These are phyloP conservation scores for Cyprinodon brontotheroides DNA, from an alignment of 2,113 vertebrate species.

Conservation along the genomic window DNA sequence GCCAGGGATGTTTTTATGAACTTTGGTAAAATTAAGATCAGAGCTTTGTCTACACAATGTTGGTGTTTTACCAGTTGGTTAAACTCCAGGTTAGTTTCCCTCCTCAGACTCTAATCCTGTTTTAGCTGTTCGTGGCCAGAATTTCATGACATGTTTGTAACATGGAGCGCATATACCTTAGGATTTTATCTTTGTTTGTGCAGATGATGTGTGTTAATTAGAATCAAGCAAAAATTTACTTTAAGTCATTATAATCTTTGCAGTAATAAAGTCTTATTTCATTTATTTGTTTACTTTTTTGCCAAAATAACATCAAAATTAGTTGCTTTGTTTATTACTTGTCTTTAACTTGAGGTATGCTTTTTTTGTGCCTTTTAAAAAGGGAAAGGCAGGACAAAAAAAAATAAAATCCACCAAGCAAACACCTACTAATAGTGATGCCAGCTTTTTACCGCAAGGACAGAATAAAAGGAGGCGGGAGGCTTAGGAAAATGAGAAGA, in stretches of 20 bases:
- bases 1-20: too few relatives aligned
- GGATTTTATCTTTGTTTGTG: too few relatives aligned
- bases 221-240: too few relatives aligned
- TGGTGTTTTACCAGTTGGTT: too few relatives aligned
- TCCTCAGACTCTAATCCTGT: too few relatives aligned
- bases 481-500: slow-evolving; percentile 58
- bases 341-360: slow-evolving; percentile 1
- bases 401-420: slow-evolving; percentile 52
- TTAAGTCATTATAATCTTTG: not conserved
- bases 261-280: slow-evolving; percentile 1
- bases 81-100: too few relatives aligned
- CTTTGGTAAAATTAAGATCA: too few relatives aligned
- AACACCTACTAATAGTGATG: slow-evolving; percentile 57
- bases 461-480: slow-evolving; percentile 23
- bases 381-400: slow-evolving; percentile 32
- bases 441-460: slow-evolving; percentile 25
- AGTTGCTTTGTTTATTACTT: not conserved
- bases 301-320: not conserved
- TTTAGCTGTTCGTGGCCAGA: too few relatives aligned
- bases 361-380: slow-evolving; percentile 16
- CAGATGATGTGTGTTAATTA: too few relatives aligned
- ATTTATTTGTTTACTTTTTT: not conserved
- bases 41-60: too few relatives aligned
- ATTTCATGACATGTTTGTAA: too few relatives aligned
- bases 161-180: too few relatives aligned